phyloP scores from a whole-genome alignment of 2,888 invertebrate species.

The Chouioia cunea region DNA sequence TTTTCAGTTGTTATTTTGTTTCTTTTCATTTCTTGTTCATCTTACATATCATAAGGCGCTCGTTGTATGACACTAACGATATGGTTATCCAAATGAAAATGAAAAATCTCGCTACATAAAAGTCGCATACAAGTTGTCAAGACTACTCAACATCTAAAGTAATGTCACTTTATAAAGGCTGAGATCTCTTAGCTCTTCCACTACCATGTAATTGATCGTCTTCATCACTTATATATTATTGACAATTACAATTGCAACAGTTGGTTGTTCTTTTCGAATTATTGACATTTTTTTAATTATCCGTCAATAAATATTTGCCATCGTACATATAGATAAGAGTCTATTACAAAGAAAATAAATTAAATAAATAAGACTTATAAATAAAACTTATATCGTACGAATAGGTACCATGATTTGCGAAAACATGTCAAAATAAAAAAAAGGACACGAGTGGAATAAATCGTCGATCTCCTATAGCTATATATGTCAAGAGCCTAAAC shows the following conservation, averaged over 20 bases:
- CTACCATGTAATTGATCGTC: conserved; percentile 29
- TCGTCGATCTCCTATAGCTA: conserved; percentile 44
- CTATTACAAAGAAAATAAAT: conserved; percentile 30
- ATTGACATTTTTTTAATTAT: conserved; percentile 16
- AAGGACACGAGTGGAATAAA: conserved; percentile 48
- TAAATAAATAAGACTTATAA: conserved; percentile 27
- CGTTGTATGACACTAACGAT: conserved; percentile 48
- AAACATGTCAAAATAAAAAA: conserved; percentile 18
- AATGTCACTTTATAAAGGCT: conserved; percentile 48
- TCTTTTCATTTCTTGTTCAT: conserved; percentile 20
- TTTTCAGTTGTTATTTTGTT: background rate
- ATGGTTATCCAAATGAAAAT: conserved; percentile 34
- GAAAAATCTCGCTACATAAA: conserved; percentile 38
- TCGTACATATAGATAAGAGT: conserved; percentile 12
- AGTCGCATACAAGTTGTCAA: conserved; percentile 46
- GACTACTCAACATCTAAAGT: conserved; percentile 43
- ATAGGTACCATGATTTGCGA: conserved; percentile 11
- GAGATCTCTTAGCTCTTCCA: conserved; percentile 45
- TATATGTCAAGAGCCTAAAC: conserved; percentile 48
- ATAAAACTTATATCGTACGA: conserved; percentile 10
- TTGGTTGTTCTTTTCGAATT: conserved; percentile 11
- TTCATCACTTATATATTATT: conserved; percentile 12
- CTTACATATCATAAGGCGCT: conserved; percentile 48
- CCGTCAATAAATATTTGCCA: background rate
- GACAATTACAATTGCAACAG: conserved; percentile 30